Conservation (phyloP, 2,888 invertebrate species). For the Caenorhabditis macrosperma region DNA sequence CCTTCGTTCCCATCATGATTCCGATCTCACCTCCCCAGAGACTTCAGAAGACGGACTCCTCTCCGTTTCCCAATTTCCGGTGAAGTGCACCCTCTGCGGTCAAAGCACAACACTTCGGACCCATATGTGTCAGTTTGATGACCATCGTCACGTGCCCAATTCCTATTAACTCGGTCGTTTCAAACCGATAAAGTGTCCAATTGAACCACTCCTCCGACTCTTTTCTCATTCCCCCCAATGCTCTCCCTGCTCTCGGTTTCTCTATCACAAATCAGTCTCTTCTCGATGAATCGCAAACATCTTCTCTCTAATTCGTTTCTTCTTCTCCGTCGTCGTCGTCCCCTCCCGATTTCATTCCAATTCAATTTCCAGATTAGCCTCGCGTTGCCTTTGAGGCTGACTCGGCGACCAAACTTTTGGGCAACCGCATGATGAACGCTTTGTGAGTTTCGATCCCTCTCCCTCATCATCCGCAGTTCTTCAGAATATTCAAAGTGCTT, state of each 20-base stretch:
- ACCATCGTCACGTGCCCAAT: constrained; percentile 2
- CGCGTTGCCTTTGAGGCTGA: constrained; percentile 5
- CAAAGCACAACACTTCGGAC: not conserved
- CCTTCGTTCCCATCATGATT: too few relatives aligned
- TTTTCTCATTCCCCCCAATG: not conserved
- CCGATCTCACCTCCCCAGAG: too few relatives aligned
- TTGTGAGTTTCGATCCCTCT: constrained; percentile 18
- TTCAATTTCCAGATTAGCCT: constrained; percentile 23
- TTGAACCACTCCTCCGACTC: not conserved
- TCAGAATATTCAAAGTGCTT: constrained; percentile 21
- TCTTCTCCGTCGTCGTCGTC: not conserved
- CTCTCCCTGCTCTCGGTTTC: not conserved
- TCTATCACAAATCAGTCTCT: not conserved
- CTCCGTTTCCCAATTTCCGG: not conserved
- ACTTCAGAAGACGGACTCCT: not conserved
- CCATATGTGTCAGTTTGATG: constrained; percentile 1
- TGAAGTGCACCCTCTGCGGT: not conserved
- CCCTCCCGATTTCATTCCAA: not conserved
- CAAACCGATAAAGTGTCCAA: not conserved
- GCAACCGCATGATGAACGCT: constrained; percentile 32
- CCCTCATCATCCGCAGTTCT: not conserved
- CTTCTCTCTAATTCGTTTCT: too few relatives aligned
- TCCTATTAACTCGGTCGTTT: constrained; percentile 1
- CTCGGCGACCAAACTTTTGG: constrained; percentile 42
- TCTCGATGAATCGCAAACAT: not conserved